Base-by-base conservation (phyloP, 2,113 vertebrate species). In the Notarius lentiginosus region DNA sequence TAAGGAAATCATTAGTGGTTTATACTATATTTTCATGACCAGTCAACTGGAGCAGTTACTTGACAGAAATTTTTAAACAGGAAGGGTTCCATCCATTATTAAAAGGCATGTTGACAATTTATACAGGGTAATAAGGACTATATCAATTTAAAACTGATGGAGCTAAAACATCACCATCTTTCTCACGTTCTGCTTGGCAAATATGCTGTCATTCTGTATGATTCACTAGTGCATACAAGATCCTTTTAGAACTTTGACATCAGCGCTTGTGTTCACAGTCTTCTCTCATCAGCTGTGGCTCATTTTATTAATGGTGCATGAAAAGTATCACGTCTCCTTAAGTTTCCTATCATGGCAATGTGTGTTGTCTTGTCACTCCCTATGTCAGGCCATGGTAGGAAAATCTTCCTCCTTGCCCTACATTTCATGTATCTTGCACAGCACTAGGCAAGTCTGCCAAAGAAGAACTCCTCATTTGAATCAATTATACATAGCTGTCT, bases 391-490 rank as follows among this genome's bases (percentile, higher is more conserved):
- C 27, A 70, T 87, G 86, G 84, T 80, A 82, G 9, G 34, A 60
- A 79, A 84, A 86, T n/a, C 79, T 89, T 85, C 68, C 87, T 88
- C 82, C 63, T 82, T 89, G 87, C 60, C 85, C 85, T 91, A 89
- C 75, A 91, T 90, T 90, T 87, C 79, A 83, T 66, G 84, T 87
- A 76, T 65, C 73, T 76, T 79, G 55, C 90, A 83, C 24, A 80
- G 80, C 41, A 41, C 51, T 63, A 56, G 65, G 55, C 70, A n/a
- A 90, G 91, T 84, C 93, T 93, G 91, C 92, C 87, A 82, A 92
- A 87, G 92, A 91, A 94, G 90, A 93, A 93, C 92, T 95, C 93
- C 93, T 95, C 94, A 95, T 95, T 95, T 95, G 92, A 94, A 95
- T 95, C 94, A 95, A 95, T 95, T 94, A 96, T 95, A 91, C 91